Percentiles rank a stretch among this genome's conserved stretches.
phyloP scores from a whole-genome alignment of 1,140 invertebrate genomes.

The Venturia canescens region DNA sequence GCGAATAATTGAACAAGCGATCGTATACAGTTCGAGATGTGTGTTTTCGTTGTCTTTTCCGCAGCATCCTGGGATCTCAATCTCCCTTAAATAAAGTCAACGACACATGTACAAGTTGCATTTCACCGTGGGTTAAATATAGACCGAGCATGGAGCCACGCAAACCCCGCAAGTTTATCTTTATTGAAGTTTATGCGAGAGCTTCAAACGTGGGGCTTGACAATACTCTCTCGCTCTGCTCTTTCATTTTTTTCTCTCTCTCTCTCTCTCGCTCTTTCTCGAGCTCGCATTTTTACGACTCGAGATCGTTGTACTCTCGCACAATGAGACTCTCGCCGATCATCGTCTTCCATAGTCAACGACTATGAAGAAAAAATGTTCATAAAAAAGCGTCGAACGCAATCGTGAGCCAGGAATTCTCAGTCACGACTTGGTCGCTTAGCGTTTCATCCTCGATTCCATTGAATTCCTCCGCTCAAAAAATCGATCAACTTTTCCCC shows the following conservation, averaged over 20 bases:
- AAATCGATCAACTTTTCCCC: too few relatives aligned
- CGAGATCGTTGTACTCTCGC: constrained; percentile 10
- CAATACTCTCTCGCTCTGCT: constrained; percentile 56
- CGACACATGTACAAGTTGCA: constrained; percentile 46
- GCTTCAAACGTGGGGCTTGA: constrained; percentile 51
- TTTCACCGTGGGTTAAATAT: constrained; percentile 62
- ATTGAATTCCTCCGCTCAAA: too few relatives aligned
- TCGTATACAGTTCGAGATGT: too few relatives aligned
- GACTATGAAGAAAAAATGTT: background rate
- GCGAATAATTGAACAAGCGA: too few relatives aligned
- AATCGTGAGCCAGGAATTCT: background rate
- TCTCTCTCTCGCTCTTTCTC: background rate
- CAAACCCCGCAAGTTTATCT: constrained; percentile 61
- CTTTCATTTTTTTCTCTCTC: constrained; percentile 42
- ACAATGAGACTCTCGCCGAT: constrained; percentile 35
- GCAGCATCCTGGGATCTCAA: background rate
- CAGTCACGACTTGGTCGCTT: too few relatives aligned
- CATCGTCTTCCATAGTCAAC: constrained; percentile 30
- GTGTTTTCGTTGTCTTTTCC: background rate
- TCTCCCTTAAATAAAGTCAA: constrained; percentile 30
- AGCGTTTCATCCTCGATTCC: too few relatives aligned
- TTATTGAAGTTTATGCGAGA: constrained; percentile 66
- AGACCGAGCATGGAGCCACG: constrained; percentile 55
- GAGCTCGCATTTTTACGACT: constrained; percentile 51
- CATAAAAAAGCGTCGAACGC: background rate